Evolutionary conservation across 2,797 vertebrate genomes (phyloP), one percentile per base, ranked within the genome.

Genomic region (Galaxias olidus): DNA sequence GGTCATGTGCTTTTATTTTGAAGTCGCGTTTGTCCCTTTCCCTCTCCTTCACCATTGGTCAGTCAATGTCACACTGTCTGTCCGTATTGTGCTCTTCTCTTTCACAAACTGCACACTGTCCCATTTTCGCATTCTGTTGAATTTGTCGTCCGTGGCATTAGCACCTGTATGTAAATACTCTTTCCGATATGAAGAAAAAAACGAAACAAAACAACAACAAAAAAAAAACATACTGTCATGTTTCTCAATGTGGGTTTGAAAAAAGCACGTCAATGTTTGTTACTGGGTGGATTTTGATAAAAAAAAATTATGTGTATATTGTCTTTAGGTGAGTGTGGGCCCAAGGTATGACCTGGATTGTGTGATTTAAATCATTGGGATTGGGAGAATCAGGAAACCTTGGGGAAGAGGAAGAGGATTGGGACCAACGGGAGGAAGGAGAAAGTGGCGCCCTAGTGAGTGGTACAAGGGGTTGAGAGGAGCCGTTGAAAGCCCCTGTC

Each of bases 221-320:
- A 30, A 46, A 46, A 46, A 46, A 61, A 57, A 56, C 52, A 63
- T 62, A 48, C 47, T 68, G 59, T 62, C 52, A 69, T 63, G 53
- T 64, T 53, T 69, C 30, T 30, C 30, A 30, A 30, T 70, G 68
- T 63, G 68, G 55, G 63, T 70, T 50, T 19, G 74, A 17, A 53
- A 18, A 52, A 17, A 17, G 14, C 49, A 15, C 50, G 30, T 30
- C 30, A 30, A 30, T 30, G 30, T 30, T 30, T 30, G 30, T 30
- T 30, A 82, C 30, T 30, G 30, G 30, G 30, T 30, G 30, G 30
- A 30, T 30, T 30, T 30, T 30, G 30, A 30, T 30, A 3, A 30
- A 30, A 30, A 30, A 30, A 30, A 30, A 30, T 6, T n/a, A n/a
- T n/a, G n/a, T 30, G 30, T 30, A 30, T 30, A 30, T 30, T 30